Evolutionary conservation across 2,888 invertebrate species (phyloP).

Genomic region (Cerceris rybyensis): DNA sequence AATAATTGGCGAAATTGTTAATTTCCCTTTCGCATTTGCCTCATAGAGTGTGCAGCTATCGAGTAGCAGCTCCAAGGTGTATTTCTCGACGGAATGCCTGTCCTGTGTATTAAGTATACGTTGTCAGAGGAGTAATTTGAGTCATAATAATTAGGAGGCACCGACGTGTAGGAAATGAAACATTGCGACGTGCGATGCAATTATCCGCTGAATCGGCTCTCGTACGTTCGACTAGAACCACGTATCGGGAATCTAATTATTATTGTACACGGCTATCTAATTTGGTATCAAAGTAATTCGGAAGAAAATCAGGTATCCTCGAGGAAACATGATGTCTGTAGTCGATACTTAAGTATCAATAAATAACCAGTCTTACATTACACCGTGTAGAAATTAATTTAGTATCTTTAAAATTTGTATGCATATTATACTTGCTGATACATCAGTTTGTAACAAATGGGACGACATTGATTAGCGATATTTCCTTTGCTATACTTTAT

Average conservation of each 20-base stretch:
- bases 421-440: no score
- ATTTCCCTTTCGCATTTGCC: no score
- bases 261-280: neutral
- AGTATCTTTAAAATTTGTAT: no score
- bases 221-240: neutral
- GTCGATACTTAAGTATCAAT: neutral
- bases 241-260: neutral
- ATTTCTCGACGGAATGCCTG: neutral
- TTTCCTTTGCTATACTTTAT: no score
- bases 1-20: no score
- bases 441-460: no score
- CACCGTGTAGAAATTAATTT: no score
- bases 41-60: no score
- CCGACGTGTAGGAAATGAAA: neutral
- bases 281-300: neutral
- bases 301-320: neutral
- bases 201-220: neutral
- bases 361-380: no score
- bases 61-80: neutral
- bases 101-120: neutral
- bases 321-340: neutral
- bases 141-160: neutral
- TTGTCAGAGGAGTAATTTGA: neutral
- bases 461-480: no score
- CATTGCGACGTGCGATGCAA: neutral